Evolutionary conservation across 2,888 invertebrate species (phyloP), one percentile per base, ranked within the genome.

Genomic region (Archaeoteleia sp.): DNA sequence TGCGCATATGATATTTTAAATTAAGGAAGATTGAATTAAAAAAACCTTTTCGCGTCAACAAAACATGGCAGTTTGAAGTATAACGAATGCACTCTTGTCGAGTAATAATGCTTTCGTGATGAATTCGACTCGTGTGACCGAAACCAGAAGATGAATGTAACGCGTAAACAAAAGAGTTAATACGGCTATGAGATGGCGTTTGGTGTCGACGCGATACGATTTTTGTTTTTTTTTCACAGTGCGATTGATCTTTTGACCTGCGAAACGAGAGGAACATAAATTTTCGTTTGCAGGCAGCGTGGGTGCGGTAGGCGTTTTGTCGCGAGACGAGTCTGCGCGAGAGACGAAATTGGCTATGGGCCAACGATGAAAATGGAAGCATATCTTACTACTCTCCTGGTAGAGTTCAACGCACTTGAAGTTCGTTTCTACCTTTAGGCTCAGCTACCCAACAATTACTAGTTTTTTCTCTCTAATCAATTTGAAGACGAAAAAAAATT

Each of bases 331-430:
- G 61, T 43, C 48, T 66, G 54, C 58, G 48, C 48, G 27, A 49
- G 58, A 62, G 20, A 37, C 46, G 29, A 79, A 78, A 73, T 75
- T 83, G 83, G 83, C 83, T 35, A 29, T 34, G 55, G 42, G 77
- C 83, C 83, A 83, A 76, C 76, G 78, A 80, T 83, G 80, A 81
- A 84, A 84, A 84, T 83, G 83, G 84, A 83, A 83, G 75, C 82
- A 80, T 83, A 82, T 81, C 82, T 79, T 74, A 78, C n/a, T n/a
- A n/a, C 78, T 78, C 78, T 81, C 78, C 71, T 68, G 58, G 71
- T 43, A 62, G 75, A 78, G 83, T 82, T 82, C 82, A 78, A 82
- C 71, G 82, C 67, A 71, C 68, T 66, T 60, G 57, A 61, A 74
- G 32, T 67, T 69, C 54, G 55, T 60, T 72, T 72, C 57, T 61